Percentiles rank a stretch among this genome's conserved stretches.
These are phyloP conservation scores for Sipha flava DNA, from an alignment of 1,140 invertebrate genomes.

Conservation along the genomic window DNA sequence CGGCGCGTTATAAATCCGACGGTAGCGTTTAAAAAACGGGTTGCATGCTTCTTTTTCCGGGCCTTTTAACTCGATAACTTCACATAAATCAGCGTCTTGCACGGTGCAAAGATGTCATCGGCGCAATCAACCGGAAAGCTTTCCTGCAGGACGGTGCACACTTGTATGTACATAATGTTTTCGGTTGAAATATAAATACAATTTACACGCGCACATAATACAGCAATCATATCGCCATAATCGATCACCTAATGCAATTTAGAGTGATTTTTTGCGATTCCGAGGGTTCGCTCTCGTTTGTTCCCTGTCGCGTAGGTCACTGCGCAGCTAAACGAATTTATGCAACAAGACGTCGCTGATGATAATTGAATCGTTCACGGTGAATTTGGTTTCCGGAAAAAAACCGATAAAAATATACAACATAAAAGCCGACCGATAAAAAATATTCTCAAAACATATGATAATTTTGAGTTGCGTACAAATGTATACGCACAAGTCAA, in stretches of 20 bases:
- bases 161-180: background rate
- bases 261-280: background rate
- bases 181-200: background rate
- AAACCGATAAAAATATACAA: too few species aligned
- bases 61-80: constrained; percentile 18
- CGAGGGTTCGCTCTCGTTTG: background rate
- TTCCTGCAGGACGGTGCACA: background rate
- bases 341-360: background rate
- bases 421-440: background rate
- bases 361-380: background rate
- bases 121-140: constrained; percentile 2
- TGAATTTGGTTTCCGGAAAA: background rate
- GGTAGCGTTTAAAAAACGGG: constrained; percentile 14
- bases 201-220: too few species aligned
- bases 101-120: constrained; percentile 1
- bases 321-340: too few species aligned
- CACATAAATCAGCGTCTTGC: background rate
- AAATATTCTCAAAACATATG: background rate
- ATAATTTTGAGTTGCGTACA: too few species aligned
- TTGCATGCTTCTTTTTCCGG: background rate
- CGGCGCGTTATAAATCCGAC: background rate
- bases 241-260: background rate
- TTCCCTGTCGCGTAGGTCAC: background rate
- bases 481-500: too few species aligned
- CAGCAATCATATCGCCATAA: background rate